phyloP scores from a whole-genome alignment of 2,113 vertebrate genomes.

The Leucoraja erinaceus region DNA sequence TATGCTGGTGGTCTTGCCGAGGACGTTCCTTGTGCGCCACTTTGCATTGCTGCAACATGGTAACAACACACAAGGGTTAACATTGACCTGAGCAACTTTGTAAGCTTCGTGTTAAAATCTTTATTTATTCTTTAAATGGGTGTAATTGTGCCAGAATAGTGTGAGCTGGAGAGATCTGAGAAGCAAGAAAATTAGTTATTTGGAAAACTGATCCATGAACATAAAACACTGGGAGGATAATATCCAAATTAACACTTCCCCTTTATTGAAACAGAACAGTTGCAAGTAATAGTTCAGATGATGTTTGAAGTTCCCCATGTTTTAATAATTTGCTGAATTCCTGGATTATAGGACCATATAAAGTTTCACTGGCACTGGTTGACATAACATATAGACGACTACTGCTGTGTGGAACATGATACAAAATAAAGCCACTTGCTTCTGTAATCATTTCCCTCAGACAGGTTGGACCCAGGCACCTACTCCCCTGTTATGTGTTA shows the following conservation, averaged over 20 bases:
- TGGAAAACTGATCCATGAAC: background rate
- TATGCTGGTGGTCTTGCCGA: too few relatives aligned
- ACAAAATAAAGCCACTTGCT: conserved; percentile 10
- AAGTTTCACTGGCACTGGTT: background rate
- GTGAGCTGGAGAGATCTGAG: background rate
- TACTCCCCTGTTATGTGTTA: background rate
- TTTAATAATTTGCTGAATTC: conserved; percentile 14
- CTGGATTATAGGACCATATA: conserved; percentile 5
- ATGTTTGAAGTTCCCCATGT: background rate
- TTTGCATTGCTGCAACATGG: background rate
- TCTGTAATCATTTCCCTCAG: background rate
- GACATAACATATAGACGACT: background rate
- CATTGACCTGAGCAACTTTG: background rate
- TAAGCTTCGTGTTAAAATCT: background rate
- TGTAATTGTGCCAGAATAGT: background rate
- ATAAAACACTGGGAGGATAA: background rate
- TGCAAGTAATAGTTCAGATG: background rate
- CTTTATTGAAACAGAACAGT: background rate
- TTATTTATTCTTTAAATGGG: background rate
- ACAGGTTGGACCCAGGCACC: background rate
- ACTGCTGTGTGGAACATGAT: background rate
- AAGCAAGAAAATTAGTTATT: background rate
- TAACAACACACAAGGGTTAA: background rate
- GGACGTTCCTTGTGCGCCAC: too few relatives aligned
- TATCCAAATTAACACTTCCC: background rate